A percentile compares a stretch with the other conserved stretches of the same genome.
Conservation (phyloP, 2,113 vertebrate genomes). For the Ochotona curzoniae region DNA sequence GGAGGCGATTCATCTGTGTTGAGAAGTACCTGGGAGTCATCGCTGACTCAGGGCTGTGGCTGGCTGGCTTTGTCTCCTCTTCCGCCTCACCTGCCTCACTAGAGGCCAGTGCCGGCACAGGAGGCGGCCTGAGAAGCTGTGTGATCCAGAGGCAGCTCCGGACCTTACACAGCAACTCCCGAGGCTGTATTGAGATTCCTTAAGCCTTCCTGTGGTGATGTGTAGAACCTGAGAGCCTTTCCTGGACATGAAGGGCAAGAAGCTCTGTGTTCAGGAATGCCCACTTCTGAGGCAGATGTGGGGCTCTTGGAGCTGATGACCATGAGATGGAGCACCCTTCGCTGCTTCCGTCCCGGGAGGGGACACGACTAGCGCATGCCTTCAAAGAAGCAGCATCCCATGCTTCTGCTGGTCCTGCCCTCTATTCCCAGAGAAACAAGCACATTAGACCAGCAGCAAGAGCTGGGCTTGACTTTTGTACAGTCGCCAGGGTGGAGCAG, state of each 20-base stretch:
- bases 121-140: slow-evolving; percentile 6
- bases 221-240: neutral
- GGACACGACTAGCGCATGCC: fast-evolving
- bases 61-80: neutral
- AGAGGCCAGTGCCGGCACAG: neutral
- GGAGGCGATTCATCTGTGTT: slow-evolving; percentile 62
- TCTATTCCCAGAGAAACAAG: neutral
- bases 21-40: neutral
- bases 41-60: slow-evolving; percentile 66
- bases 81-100: neutral
- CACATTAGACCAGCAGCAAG: neutral
- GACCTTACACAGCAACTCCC: neutral
- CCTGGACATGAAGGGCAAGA: neutral
- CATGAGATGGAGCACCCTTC: neutral
- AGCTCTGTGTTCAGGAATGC: neutral
- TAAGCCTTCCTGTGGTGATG: neutral
- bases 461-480: neutral
- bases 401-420: neutral
- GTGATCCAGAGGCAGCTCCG: slow-evolving; percentile 51
- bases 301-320: neutral
- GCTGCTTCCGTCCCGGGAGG: neutral
- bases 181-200: neutral
- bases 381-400: neutral
- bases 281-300: neutral
- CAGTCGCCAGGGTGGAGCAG: neutral